Base-by-base conservation (phyloP, 2,888 invertebrate species). In the Dolichomitus sp. region DNA sequence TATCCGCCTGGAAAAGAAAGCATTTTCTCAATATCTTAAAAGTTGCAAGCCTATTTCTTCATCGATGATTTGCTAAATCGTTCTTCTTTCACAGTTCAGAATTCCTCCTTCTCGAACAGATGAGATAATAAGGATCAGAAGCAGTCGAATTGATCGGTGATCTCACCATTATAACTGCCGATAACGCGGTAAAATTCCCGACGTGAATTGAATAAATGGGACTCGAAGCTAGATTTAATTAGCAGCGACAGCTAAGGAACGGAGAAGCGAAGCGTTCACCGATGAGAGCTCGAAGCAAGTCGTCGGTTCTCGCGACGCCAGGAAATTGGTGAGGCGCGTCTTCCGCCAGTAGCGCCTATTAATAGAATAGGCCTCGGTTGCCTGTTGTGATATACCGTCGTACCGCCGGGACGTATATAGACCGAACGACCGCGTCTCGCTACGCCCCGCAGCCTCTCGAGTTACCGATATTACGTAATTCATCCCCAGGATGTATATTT, bases 1-100 rank as follows among this genome's bases (percentile, higher is more conserved):
- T 98, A 95, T 98, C 98, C 95, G 98, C 98, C 98, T 98, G 89
- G 57, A 89, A 88, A 63, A 76, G 17, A 37, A 68, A 80, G 61
- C 30, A 7, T 14, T 19, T 42, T 42, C n/a, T 73, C 37, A 23
- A n/a, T 40, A 54, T 17, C 50, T 0, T 30, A 27, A 69, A 69
- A 73, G 5, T 6, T 17, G 5, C 37, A 4, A 19, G 11, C 12
- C 14, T 42, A 6, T 12, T 23, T 33, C 37, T 17, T n/a, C 42
- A 45, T 54, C 59, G 45, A 54, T 12, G n/a, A 48, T 40, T 2
- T n/a, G 1, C 45, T 7, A 50, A 37, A 37, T 40, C 30, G 12
- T 54, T 40, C 48, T 50, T 48, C 11, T 17, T 52, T 27, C 68
- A 72, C 45, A 61, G 12, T 48, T 66, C 11, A 6, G 9, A 9